Base-by-base conservation (phyloP, 2,888 invertebrate genomes). In the Zhuqinia jingwanae region DNA sequence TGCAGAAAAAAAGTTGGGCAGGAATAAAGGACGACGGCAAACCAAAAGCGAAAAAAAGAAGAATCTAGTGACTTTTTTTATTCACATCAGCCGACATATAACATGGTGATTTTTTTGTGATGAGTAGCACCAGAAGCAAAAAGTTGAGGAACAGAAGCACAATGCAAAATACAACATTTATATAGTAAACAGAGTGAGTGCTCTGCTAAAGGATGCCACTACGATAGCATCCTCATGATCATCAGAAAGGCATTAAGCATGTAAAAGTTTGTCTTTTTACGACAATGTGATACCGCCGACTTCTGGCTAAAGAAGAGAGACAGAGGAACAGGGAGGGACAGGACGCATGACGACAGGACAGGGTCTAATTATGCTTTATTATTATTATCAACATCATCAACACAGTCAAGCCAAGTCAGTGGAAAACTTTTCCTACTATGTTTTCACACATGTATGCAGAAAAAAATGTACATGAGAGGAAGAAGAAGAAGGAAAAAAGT, bases 351-450 rank as follows among this genome's bases (percentile, higher is more conserved):
- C 70, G 70, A 70, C 70, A 70, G 47, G 79, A 79, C 79, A 50
- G 79, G 79, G 79, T 47, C 79, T 79, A 79, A 79, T 79, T 79
- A 79, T 63, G 79, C 79, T 79, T 79, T 79, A 79, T 79, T 79
- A 79, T 47, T 79, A 65, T 65, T 63, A 65, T 63, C 70, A 70
- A 70, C 70, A 70, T 70, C 70, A 65, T 70, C 70, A 45, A 70
- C 70, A 70, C 65, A 63, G 15, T 8, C 36, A 47, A 63, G 15
- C 2, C 36, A 47, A 60, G 47, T 42, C 60, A 78, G n/a, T 47
- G n/a, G 58, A 65, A 79, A 79, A 79, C 50, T 65, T 63, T 53
- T 70, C n/a, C n/a, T n/a, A n/a, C n/a, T n/a, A n/a, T n/a, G n/a
- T 47, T 70, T 25, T 70, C 25, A 25, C 25, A 73, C 73, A 20